Evolutionary conservation across 2,888 invertebrate species (phyloP), one percentile per base, ranked within the genome.

Genomic region (Polymixis flavicincta): DNA sequence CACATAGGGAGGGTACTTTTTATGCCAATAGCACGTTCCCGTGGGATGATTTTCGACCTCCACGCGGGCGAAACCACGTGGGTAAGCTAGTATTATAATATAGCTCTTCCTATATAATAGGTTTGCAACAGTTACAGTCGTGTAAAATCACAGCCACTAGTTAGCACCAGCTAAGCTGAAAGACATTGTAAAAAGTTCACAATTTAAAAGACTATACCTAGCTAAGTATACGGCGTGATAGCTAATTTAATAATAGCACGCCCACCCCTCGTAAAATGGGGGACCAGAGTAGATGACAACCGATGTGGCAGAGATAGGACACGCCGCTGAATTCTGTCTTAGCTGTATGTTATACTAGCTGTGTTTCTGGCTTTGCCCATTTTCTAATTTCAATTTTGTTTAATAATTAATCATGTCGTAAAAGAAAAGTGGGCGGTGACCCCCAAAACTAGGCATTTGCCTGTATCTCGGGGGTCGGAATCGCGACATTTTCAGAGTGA

Each of bases 291-390:
- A 84, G 87, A 87, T 89, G 89, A 86, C 87, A 84, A 79, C 61
- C 78, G 90, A 90, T 87, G 88, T 76, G 69, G 76, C 82, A 82
- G 45, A 85, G 90, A 90, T 90, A 90, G 85, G 87, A 87, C 90
- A 90, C 90, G 90, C 55, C 71, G 37, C 78, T 72, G 70, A 71
- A 65, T 76, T 70, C 85, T 13, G 55, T 67, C 74, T 80, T 60
- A 50, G 66, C 65, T 59, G 32, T 63, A 37, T 74, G 32, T 54
- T 37, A 28, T 45, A 69, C 78, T 64, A 60, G 57, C 37, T 50
- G 3, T 67, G 22, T 25, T 22, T 48, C 25, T 32, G 48, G 7
- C 9, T 64, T 17, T 19, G 25, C 9, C 19, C 28, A 45, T 59
- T 6, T 59, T 68, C 32, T 17, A 75, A 42, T 37, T 32, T 32